Conservation (phyloP, 2,113 vertebrate genomes). For the Gulo gulo region DNA sequence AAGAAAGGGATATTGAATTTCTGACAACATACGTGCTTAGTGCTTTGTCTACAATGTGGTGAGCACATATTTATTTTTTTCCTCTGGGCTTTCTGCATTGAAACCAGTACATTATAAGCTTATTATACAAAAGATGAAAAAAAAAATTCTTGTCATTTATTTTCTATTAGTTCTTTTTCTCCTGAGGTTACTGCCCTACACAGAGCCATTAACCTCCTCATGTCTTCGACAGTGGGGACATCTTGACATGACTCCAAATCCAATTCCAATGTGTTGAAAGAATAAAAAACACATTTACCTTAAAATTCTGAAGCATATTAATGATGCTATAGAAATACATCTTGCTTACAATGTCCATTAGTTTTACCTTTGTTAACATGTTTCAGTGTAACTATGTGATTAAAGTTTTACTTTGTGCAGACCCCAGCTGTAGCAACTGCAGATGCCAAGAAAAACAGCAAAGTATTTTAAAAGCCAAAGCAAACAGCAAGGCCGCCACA, state of each 20-base stretch:
- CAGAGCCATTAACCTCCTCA: constrained; percentile 8
- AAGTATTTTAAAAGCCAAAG: background rate
- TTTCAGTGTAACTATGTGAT: background rate
- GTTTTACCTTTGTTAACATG: constrained; percentile 1
- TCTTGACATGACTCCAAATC: constrained; percentile 35
- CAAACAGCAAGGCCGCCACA: background rate
- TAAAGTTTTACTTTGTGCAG: background rate
- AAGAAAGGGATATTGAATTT: constrained; percentile 61
- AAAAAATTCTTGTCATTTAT: background rate
- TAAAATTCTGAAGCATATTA: constrained; percentile 32
- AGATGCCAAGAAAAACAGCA: background rate
- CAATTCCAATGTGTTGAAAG: background rate
- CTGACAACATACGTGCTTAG: constrained; percentile 19
- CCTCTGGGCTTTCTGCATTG: background rate
- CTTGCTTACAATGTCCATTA: background rate
- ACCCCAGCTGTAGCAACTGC: background rate
- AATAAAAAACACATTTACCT: constrained; percentile 49
- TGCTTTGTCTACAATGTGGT: constrained; percentile 37
- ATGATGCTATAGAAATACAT: background rate
- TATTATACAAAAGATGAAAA: constrained; percentile 39
- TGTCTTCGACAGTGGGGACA: constrained; percentile 21
- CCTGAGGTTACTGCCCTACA: background rate
- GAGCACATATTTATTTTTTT: constrained; percentile 37
- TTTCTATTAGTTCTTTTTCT: constrained; percentile 28
- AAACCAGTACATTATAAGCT: constrained; percentile 22